Percentiles rank a stretch among this genome's conserved stretches.
Conservation (phyloP, 1,140 invertebrate genomes). For the Nomia melanderi region DNA sequence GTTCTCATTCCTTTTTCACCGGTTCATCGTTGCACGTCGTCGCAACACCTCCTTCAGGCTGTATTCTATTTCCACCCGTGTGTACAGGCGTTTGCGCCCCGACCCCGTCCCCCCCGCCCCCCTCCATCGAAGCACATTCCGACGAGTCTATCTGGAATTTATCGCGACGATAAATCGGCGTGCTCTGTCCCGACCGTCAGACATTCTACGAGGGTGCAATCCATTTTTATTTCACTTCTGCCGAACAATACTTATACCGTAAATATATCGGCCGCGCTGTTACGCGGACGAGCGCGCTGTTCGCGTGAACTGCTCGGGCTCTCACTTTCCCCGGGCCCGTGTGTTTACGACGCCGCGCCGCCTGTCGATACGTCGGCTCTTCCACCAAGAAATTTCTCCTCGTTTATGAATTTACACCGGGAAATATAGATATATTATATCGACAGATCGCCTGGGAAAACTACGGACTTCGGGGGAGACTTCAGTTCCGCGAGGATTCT, state of each 20-base stretch:
- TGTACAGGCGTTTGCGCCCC: background rate
- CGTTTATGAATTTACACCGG: background rate
- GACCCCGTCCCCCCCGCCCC: too few species aligned
- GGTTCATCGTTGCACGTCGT: background rate
- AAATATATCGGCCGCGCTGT: background rate
- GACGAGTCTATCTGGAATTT: constrained; percentile 10
- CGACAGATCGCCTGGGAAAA: background rate
- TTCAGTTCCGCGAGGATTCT: background rate
- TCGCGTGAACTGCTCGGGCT: too few species aligned
- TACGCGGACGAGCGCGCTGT: too few species aligned
- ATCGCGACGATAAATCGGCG: constrained; percentile 12
- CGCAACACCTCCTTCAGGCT: background rate
- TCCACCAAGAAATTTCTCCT: background rate
- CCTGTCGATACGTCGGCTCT: constrained; percentile 27
- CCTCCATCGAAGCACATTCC: constrained; percentile 15
- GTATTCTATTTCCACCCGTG: constrained; percentile 9
- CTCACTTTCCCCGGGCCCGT: background rate
- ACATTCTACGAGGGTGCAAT: background rate
- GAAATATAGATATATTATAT: too few species aligned
- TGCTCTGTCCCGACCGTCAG: background rate
- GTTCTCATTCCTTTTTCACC: background rate
- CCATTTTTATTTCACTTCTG: constrained; percentile 19
- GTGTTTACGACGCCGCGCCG: background rate
- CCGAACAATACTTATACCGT: background rate
- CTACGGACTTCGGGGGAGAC: background rate